phyloP scores from a whole-genome alignment of 2,797 vertebrate genomes.

The Lagocephalus sceleratus region DNA sequence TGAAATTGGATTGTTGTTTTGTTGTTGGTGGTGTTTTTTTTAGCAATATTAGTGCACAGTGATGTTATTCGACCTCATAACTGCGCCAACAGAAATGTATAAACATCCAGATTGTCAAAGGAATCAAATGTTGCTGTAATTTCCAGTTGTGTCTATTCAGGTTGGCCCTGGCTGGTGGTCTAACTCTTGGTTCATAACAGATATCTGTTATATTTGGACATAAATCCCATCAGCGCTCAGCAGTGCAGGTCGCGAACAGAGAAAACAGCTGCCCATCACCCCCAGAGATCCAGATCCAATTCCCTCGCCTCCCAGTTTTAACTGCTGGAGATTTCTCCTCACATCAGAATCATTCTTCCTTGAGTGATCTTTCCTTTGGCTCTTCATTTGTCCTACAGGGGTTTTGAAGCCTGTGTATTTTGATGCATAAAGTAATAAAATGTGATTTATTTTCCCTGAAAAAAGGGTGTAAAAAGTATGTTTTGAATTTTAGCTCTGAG shows the following conservation, averaged over 20 bases:
- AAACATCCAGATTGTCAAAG: neutral
- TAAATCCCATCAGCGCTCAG: slow-evolving; percentile 26
- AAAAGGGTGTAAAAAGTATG: slow-evolving; percentile 17
- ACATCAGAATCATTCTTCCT: slow-evolving; percentile 38
- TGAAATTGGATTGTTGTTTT: neutral
- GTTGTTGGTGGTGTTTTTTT: neutral
- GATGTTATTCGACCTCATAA: slow-evolving; percentile 4
- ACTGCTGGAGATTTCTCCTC: slow-evolving; percentile 16
- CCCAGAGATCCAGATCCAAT: slow-evolving; percentile 32
- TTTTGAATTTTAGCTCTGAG: slow-evolving; percentile 9
- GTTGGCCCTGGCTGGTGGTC: neutral
- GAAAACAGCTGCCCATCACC: slow-evolving; percentile 41
- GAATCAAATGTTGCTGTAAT: neutral
- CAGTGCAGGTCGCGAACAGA: slow-evolving; percentile 19
- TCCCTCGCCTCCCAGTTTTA: slow-evolving; percentile 34
- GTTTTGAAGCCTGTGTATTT: slow-evolving; percentile 32
- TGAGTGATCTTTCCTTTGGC: slow-evolving; percentile 37
- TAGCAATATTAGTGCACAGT: neutral
- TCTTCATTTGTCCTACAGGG: slow-evolving; percentile 27
- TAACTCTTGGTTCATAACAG: slow-evolving; percentile 23
- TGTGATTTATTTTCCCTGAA: slow-evolving; percentile 32
- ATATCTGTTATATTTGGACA: slow-evolving; percentile 19
- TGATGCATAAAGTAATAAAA: slow-evolving; percentile 38
- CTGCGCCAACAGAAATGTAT: neutral
- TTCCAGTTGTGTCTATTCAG: slow-evolving; percentile 11